phyloP scores from a whole-genome alignment of 1,140 invertebrate genomes.

The Goniozus legneri region DNA sequence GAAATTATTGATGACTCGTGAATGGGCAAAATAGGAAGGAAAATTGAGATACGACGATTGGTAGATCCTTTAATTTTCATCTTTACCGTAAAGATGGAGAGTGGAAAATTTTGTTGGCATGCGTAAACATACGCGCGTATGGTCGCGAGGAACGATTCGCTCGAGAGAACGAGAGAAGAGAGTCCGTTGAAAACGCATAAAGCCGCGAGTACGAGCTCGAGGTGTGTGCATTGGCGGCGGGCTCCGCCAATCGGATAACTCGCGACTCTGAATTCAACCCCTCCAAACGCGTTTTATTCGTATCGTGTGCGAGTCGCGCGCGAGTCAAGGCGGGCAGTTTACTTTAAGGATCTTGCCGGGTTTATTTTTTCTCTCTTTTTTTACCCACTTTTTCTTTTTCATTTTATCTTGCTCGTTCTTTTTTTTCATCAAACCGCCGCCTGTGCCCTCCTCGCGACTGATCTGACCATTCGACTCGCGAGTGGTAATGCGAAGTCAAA shows the following conservation, averaged over 20 bases:
- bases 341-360: conserved; percentile 38
- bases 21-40: no score
- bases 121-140: no score
- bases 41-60: no score
- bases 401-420: conserved; percentile 7
- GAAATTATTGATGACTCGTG: no score
- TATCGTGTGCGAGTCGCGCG: conserved; percentile 18
- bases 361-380: not conserved
- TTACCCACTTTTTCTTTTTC: conserved; percentile 1
- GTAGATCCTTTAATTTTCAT: no score
- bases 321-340: conserved; percentile 38
- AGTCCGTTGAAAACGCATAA: not conserved
- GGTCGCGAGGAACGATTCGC: no score
- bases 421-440: no score
- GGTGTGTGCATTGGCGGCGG: conserved; percentile 35
- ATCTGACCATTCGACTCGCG: no score
- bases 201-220: not conserved
- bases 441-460: no score
- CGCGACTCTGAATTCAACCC: conserved; percentile 38
- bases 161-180: not conserved
- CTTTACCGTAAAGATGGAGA: no score
- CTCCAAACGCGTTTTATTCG: conserved; percentile 32
- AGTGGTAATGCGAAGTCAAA: no score
- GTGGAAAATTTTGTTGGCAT: no score
- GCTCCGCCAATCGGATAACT: conserved; percentile 43